phyloP scores from a whole-genome alignment of 2,113 vertebrate species.

The Aegithalos caudatus region DNA sequence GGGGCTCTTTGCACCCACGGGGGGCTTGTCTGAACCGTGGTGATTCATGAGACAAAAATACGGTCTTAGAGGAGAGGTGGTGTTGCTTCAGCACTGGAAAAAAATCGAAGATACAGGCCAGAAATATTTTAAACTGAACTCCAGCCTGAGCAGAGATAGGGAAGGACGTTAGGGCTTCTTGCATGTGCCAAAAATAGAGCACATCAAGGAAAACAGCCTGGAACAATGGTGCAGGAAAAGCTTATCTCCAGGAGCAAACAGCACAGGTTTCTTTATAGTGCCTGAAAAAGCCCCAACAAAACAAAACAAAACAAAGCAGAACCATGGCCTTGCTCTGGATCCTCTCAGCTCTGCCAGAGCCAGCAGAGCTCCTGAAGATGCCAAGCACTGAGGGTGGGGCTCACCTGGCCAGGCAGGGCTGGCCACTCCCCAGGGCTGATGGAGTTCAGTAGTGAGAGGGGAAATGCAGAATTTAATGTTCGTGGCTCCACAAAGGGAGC shows the following conservation, averaged over 20 bases:
- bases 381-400: neutral
- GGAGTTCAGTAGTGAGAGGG: neutral
- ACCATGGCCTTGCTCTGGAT: neutral
- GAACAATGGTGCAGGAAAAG: slow-evolving; percentile 14
- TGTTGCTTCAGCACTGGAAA: neutral
- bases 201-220: neutral
- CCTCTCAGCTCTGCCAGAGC: neutral
- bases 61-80: neutral
- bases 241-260: neutral
- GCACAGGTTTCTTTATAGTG: neutral
- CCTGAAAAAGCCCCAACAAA: neutral
- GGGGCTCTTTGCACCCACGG: neutral
- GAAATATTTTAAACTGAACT: neutral
- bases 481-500: neutral
- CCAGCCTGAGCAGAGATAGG: neutral
- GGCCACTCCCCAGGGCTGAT: neutral
- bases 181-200: slow-evolving; percentile 20
- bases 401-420: neutral
- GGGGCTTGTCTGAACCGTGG: neutral
- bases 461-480: neutral
- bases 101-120: neutral
- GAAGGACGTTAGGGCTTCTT: neutral
- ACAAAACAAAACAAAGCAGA: neutral
- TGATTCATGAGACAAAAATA: slow-evolving; percentile 5
- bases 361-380: neutral